Conservation (phyloP, 2,113 vertebrate species). For the Pelecanus crispus region DNA sequence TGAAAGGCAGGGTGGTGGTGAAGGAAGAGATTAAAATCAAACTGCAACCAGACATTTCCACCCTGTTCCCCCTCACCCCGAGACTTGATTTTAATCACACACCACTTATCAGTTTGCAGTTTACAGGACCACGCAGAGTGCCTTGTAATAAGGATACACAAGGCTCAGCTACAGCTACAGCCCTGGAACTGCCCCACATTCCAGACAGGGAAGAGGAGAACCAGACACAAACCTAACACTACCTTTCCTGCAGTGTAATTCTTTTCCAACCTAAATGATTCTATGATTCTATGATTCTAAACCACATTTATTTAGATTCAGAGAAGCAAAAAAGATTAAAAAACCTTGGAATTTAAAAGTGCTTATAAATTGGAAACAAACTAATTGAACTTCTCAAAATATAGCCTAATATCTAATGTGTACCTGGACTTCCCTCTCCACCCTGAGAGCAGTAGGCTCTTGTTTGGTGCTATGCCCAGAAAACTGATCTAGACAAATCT, state of each 20-base stretch:
- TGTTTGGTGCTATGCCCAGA: not conserved
- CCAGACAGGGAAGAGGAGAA: too few relatives aligned
- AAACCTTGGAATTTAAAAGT: too few relatives aligned
- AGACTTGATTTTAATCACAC: not conserved
- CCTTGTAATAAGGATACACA: not conserved
- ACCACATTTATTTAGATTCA: too few relatives aligned
- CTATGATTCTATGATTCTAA: too few relatives aligned
- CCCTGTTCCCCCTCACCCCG: not conserved
- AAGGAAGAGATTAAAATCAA: constrained; percentile 17
- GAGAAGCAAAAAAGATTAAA: too few relatives aligned
- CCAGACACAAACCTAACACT: too few relatives aligned
- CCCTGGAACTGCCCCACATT: not conserved
- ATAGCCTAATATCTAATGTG: too few relatives aligned
- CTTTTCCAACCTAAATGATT: too few relatives aligned
- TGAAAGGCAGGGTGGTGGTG: constrained; percentile 46
- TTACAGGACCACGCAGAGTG: not conserved
- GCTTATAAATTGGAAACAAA: too few relatives aligned
- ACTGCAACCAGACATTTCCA: not conserved
- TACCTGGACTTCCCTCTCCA: not conserved
- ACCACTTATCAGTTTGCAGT: not conserved
- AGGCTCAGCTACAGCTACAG: not conserved
- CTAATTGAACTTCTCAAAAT: too few relatives aligned
- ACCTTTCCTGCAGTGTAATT: too few relatives aligned
- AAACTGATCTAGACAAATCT: not conserved
- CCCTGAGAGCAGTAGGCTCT: not conserved